Conservation (phyloP, 2,888 invertebrate species). For the Cheilosia scutellata region DNA sequence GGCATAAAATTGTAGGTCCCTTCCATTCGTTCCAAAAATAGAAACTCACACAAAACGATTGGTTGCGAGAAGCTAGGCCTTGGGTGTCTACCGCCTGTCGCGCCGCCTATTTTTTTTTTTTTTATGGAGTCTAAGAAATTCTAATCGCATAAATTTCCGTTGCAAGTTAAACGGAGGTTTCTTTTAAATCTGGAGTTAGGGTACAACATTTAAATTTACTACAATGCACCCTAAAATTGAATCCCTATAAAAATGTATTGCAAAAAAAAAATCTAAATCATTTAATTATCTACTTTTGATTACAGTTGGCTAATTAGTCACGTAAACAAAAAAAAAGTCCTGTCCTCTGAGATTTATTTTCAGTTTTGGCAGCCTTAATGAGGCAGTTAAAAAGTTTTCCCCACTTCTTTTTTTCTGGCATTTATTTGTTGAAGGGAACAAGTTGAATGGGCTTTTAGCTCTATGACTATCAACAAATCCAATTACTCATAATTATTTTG, state of each 20-base stretch:
- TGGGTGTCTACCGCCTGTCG: too few species aligned
- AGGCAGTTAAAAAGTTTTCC: slow-evolving; percentile 66
- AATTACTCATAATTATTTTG: slow-evolving; percentile 74
- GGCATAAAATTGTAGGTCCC: too few species aligned
- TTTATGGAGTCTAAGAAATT: too few species aligned
- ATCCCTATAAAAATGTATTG: not conserved
- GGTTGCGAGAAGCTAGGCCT: too few species aligned
- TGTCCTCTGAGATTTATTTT: slow-evolving; percentile 52
- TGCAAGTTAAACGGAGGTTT: too few species aligned
- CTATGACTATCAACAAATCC: slow-evolving; percentile 69
- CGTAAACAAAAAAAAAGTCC: slow-evolving; percentile 35
- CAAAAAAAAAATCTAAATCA: not conserved
- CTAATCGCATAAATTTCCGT: too few species aligned
- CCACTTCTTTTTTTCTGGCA: not conserved
- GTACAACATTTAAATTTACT: too few species aligned
- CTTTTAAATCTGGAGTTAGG: too few species aligned
- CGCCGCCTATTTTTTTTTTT: too few species aligned
- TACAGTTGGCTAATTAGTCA: slow-evolving; percentile 51
- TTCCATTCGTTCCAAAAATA: too few species aligned
- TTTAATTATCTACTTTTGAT: slow-evolving; percentile 47
- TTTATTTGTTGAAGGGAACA: slow-evolving; percentile 13
- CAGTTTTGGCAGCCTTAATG: slow-evolving; percentile 65
- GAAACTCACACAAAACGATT: too few species aligned
- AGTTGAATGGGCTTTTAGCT: slow-evolving; percentile 70
- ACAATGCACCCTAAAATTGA: too few species aligned